Base-by-base conservation (phyloP, 2,797 vertebrate genomes). In the Oceanodroma leucorhoa region DNA sequence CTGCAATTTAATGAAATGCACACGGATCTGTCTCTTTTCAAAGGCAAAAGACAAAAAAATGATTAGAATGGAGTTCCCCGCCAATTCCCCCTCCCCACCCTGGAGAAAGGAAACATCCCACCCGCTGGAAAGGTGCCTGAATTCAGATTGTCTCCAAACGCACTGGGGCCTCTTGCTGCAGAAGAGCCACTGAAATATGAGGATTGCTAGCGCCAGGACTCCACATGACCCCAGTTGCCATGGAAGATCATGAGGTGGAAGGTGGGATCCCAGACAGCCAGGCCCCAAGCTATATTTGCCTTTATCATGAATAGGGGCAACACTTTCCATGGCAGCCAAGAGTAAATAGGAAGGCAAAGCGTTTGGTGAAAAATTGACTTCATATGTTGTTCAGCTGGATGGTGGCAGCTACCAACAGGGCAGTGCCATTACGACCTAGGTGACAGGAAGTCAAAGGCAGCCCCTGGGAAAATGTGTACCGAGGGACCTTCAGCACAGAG, bases 111-210 rank as follows among this genome's bases (percentile, higher is more conserved):
- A 53, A 80, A 22, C n/a, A 40, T 57, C 34, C 20, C 11, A 19
- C 1, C 2, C 0, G 0, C 38, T 85, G 62, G 27, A 89, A 89
- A 75, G 18, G 12, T 0, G 0, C 11, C 30, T 73, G 72, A 64
- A 54, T 53, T 54, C 13, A 48, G 12, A 6, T 15, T 91, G 5
- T 15, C 19, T 80, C 7, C 46, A 43, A 78, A 57, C 2, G 2
- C 24, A 34, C 0, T 0, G 5, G 7, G 30, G 4, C 7, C 30
- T 88, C 36, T 87, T 81, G 67, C 64, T 72, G 29, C 54, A 79
- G 70, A 82, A 58, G 8, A 71, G 19, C 11, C 23, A 55, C 38
- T 84, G 64, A 77, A 90, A 71, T 55, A 43, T 2, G n/a, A 29
- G 40, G 22, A 38, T 29, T 69, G 4, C 30, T 45, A 67, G 24